Evolutionary conservation across 2,888 invertebrate genomes (phyloP), one percentile per base, ranked within the genome.

Genomic region (Tenthredo mesomela): DNA sequence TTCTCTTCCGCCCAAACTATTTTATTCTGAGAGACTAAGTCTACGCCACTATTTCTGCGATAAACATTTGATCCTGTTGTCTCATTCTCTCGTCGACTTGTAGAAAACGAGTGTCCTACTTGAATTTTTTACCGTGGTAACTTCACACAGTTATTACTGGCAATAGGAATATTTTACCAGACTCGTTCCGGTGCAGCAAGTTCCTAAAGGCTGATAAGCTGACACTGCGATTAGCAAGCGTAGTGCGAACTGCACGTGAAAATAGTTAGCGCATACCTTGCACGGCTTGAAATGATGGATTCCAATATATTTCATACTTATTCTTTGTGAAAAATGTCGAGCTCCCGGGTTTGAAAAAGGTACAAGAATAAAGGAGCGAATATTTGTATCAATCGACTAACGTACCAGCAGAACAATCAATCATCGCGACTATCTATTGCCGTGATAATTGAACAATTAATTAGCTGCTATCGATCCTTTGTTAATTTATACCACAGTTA

Each of bases 91-190:
- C 29, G 77, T 54, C 18, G 29, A 12, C 21, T 80, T 4, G 37
- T 61, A 15, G 10, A 18, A 15, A 80, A 50, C 3, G 77, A 80
- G 7, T 58, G 12, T 4, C 29, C 40, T 61, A 21, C 80, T 61
- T 61, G 61, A 33, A 80, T 80, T 61, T 80, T 61, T 80, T 61
- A 80, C 15, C 58, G 12, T 33, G 61, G 25, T n/a, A 15, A 40
- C 21, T 80, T 58, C n/a, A 0, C 58, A 21, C 61, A 21, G 21
- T 61, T 40, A 37, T 21, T 58, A 80, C 15, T 40, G 40, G 50
- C 37, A 61, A n/a, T 21, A 50, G 80, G 10, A 77, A 77, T 58
- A 80, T 80, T 40, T 40, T 37, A 61, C 80, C 37, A 37, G 21
- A 15, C 29, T 29, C 25, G 21, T 80, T 40, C 40, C 12, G 18